Evolutionary conservation across 2,888 invertebrate genomes (phyloP), one percentile per base, ranked within the genome.

Genomic region (Craniophora ligustri): DNA sequence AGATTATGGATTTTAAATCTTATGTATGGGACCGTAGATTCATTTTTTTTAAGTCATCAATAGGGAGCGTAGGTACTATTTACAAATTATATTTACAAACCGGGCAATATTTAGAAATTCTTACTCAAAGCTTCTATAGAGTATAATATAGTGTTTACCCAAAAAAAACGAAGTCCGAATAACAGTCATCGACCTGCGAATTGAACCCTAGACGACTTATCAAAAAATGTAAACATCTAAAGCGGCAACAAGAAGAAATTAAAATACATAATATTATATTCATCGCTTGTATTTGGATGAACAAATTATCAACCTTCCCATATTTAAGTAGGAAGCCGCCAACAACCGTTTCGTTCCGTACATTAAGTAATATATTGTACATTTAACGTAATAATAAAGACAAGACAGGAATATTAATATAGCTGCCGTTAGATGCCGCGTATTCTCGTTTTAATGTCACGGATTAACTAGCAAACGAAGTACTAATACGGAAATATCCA

Each of bases 351-450:
- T 16, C 31, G 26, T 18, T 13, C 14, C 13, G 26, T 18, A 44
- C 59, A 54, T 54, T 62, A 44, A 55, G 44, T 49, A 57, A 58
- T 46, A 44, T 65, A 65, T 47, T 26, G 32, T 26, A 34, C 46
- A 35, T 65, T 53, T 58, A 59, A 65, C 41, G 42, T 65, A 63
- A 63, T 63, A 63, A 47, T 63, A 59, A 65, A 65, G 35, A 13
- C 39, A 58, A 35, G 38, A 36, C 39, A 32, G 47, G 66, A 58
- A 40, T 64, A 64, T 65, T 58, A 63, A 65, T 65, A 47, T 26
- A 28, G 63, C 46, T 35, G 42, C 47, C 47, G 46, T 47, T 65
- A 53, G 51, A 53, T 40, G 26, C 58, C 23, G n/a, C n/a, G 35
- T 62, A 46, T 46, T 50, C 58, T 64, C 40, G 14, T 50, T 38